These are phyloP conservation scores for Triplophysa siluroides DNA, from an alignment of 2,113 vertebrate species.

Conservation along the genomic window DNA sequence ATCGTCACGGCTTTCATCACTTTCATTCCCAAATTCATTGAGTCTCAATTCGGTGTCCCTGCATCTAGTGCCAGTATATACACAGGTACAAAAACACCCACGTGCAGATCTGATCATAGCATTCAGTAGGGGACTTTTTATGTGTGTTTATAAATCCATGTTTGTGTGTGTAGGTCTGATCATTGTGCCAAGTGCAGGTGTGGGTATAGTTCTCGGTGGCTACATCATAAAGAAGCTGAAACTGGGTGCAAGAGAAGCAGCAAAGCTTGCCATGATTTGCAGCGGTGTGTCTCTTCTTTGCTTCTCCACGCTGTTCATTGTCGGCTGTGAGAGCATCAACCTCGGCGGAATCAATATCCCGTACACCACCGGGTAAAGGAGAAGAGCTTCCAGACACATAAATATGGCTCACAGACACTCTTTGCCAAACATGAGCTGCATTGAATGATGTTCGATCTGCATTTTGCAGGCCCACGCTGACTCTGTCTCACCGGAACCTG, in stretches of 20 bases:
- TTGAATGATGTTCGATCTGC: neutral
- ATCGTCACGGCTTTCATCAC: constrained; percentile 99
- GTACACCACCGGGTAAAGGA: constrained; percentile 82
- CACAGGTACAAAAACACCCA: constrained; percentile 80
- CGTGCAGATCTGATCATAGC: neutral
- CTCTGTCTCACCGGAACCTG: constrained; percentile 95
- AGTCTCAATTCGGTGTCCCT: constrained; percentile 98
- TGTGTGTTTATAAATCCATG: neutral
- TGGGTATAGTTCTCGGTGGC: constrained; percentile 86
- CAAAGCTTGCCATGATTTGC: constrained; percentile 89
- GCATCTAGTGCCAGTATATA: constrained; percentile 99
- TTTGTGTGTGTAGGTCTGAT: constrained; percentile 75
- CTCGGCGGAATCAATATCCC: constrained; percentile 90
- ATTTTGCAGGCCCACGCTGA: constrained; percentile 85
- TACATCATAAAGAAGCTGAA: constrained; percentile 91
- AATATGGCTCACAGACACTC: neutral
- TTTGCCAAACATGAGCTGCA: neutral
- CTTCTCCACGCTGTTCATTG: constrained; percentile 89
- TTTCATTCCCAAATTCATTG: constrained; percentile 99
- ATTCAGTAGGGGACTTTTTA: neutral
- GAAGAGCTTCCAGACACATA: neutral
- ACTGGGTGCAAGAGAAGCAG: constrained; percentile 84
- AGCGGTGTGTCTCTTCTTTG: constrained; percentile 87
- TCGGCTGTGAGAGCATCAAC: constrained; percentile 90
- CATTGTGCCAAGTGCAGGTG: constrained; percentile 88